Evolutionary conservation across 2,113 vertebrate species (phyloP), one percentile per base, ranked within the genome.

Genomic region (Phyllostomus hastatus): DNA sequence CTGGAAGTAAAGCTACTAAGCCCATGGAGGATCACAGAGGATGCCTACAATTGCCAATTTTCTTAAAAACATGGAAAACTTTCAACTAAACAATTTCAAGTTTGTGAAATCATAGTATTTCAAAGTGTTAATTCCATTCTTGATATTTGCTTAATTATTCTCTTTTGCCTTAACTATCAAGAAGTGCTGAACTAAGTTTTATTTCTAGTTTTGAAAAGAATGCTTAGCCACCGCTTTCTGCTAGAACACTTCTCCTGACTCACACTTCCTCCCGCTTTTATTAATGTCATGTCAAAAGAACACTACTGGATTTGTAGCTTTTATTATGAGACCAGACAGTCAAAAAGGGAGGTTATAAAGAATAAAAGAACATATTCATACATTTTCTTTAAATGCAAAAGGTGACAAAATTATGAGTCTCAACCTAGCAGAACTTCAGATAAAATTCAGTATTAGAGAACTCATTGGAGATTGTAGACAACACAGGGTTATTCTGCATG

Each of bases 321-420:
- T 81, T 79, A 80, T 93, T 54, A 67, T 78, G 88, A 7, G 11
- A 73, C 38, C 11, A n/a, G 59, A 93, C 46, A 93, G 59, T 90
- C 79, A 94, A 48, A 1, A 35, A 83, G 26, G 22, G 4, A 6
- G 35, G 28, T 90, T 91, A 84, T 19, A 48, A 80, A 83, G n/a
- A 72, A 73, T 61, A 59, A 90, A 84, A 43, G 12, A 84, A 81
- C 22, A 90, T n/a, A 59, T 24, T 19, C 66, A 59, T 35, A 33
- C 5, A 69, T n/a, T 92, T 95, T 97, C 31, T 90, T 92, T 31
- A 95, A 87, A 85, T 15, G 76, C 38, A 22, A 88, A 93, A 90
- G 54, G 33, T 16, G 24, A 94, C 28, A 66, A 52, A 93, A 76
- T 61, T 41, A 9, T 86, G 75, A 83, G 22, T n/a, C 7, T 91